Percentiles rank a stretch among this genome's conserved stretches.
Conservation (phyloP, 1,140 invertebrate species). For the Lysiphlebus fabarum region DNA sequence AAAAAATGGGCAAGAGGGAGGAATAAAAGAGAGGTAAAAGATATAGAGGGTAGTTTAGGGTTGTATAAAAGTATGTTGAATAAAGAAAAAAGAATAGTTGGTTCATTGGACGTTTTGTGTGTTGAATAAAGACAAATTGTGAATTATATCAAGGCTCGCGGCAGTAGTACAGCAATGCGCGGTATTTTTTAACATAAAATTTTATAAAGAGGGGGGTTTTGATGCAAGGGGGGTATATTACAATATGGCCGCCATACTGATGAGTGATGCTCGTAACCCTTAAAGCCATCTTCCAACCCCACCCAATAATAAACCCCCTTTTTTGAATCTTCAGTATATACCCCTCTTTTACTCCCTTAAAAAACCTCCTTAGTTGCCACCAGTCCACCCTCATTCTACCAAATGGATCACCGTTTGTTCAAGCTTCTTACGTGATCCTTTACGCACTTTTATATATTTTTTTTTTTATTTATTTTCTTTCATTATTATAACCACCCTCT, state of each 20-base stretch:
- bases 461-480: conserved; percentile 20
- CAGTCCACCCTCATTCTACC: neutral
- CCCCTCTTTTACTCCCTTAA: conserved; percentile 1
- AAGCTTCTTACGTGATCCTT: conserved; percentile 25
- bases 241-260: conserved; percentile 53
- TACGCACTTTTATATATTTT: conserved; percentile 24
- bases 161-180: neutral
- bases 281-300: conserved; percentile 39
- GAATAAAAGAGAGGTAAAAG: conserved; percentile 24
- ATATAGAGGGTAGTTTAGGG: conserved; percentile 5
- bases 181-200: too few relatives aligned
- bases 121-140: conserved; percentile 24
- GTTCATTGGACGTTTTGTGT: neutral
- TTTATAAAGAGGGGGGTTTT: conserved; percentile 24
- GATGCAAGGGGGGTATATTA: conserved; percentile 34
- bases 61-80: too few relatives aligned
- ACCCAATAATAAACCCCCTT: conserved; percentile 2
- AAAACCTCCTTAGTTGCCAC: conserved; percentile 5
- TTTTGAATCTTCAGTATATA: neutral
- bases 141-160: conserved; percentile 22
- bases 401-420: conserved; percentile 20
- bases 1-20: conserved; percentile 20
- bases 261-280: conserved; percentile 54
- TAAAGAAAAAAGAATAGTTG: too few relatives aligned
- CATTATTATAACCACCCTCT: conserved; percentile 20